Conservation (phyloP, 2,888 invertebrate genomes). For the Lasioglossum marginatum region DNA sequence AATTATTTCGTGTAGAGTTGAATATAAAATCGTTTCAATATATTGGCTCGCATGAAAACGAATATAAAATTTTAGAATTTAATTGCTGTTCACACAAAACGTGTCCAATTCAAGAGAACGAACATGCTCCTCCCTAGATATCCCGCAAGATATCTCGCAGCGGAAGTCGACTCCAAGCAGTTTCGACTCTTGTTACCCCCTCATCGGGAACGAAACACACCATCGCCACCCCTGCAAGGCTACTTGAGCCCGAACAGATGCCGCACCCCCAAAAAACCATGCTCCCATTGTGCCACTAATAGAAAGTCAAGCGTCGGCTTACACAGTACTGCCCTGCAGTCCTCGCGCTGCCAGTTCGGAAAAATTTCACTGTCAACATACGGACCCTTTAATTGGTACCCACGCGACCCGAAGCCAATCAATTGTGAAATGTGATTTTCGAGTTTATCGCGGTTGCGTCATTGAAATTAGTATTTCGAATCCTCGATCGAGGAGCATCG, state of each 20-base stretch:
- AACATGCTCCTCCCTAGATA: conserved; percentile 54
- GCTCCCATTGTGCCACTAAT: conserved; percentile 82
- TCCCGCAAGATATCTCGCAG: conserved; percentile 50
- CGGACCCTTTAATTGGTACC: conserved; percentile 54
- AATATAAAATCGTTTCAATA: neutral
- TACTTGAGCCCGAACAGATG: conserved; percentile 84
- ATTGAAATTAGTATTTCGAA: neutral
- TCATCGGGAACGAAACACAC: conserved; percentile 45
- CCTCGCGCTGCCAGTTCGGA: conserved; percentile 16
- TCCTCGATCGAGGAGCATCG: neutral
- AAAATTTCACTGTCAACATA: conserved; percentile 34
- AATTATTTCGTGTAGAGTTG: too few relatives aligned
- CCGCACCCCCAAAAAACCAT: conserved; percentile 78
- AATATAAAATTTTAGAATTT: neutral
- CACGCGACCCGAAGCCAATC: neutral
- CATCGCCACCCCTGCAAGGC: conserved; percentile 72
- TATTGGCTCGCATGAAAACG: neutral
- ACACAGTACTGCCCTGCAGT: conserved; percentile 41
- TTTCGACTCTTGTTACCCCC: conserved; percentile 20
- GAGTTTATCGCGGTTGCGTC: neutral
- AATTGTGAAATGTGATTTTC: conserved; percentile 36
- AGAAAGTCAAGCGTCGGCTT: conserved; percentile 78
- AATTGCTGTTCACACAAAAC: conserved; percentile 27
- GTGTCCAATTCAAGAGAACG: conserved; percentile 21
- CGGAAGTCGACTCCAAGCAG: conserved; percentile 75